Evolutionary conservation across 2,797 vertebrate species (phyloP).

Genomic region (Dallia pectoralis): DNA sequence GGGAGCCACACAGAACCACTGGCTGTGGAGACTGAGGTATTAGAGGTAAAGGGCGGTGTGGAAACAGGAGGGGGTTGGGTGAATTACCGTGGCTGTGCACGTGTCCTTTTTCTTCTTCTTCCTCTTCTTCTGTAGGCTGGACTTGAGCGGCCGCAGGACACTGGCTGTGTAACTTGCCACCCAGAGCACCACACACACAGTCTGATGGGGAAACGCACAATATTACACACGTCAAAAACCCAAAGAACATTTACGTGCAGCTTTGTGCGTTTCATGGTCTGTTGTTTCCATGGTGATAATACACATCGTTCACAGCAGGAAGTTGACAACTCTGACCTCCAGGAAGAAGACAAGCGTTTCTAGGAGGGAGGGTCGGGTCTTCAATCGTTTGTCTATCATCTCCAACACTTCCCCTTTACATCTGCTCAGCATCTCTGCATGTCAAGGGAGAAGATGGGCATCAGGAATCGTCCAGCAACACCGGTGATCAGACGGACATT

Average conservation of each 20-base stretch:
- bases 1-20: slow-evolving; percentile 85
- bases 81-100: slow-evolving; percentile 76
- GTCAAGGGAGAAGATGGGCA: not conserved
- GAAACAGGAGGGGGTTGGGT: not conserved
- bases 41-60: not conserved
- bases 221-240: not conserved
- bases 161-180: slow-evolving; percentile 86
- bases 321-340: slow-evolving; percentile 78
- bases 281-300: too few relatives aligned
- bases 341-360: slow-evolving; percentile 94
- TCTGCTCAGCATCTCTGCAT: slow-evolving; percentile 86
- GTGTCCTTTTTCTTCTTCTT: slow-evolving; percentile 99
- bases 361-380: slow-evolving; percentile 82
- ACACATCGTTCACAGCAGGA: not conserved
- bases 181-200: slow-evolving; percentile 85
- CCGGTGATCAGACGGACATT: too few relatives aligned
- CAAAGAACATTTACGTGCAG: not conserved
- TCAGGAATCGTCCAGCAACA: not conserved
- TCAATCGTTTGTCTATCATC: slow-evolving; percentile 81
- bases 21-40: slow-evolving; percentile 69
- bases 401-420: slow-evolving; percentile 92
- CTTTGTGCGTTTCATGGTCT: not conserved
- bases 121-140: slow-evolving; percentile 96
- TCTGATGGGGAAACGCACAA: slow-evolving; percentile 29
- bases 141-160: slow-evolving; percentile 89